phyloP scores from a whole-genome alignment of 2,797 vertebrate genomes.

The Siniperca scherzeri region DNA sequence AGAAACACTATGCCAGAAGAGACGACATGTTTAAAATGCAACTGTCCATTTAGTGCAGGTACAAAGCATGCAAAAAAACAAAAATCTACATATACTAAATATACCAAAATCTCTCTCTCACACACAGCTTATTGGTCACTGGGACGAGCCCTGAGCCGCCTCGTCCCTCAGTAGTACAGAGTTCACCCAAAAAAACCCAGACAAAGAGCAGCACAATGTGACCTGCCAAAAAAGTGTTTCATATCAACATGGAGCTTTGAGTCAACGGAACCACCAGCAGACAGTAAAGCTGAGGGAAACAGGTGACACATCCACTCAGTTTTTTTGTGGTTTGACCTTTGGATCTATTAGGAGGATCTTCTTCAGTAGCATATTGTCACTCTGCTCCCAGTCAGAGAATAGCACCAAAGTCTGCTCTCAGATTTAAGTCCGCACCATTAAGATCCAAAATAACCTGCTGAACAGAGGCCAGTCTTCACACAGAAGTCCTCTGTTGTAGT shows the following conservation, averaged over 20 bases:
- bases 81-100: neutral
- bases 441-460: conserved; percentile 13
- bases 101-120: neutral
- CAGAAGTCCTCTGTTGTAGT: conserved; percentile 41
- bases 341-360: conserved; percentile 1
- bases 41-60: conserved; percentile 5
- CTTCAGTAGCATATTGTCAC: neutral
- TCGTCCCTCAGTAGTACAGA: conserved; percentile 46
- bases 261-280: conserved; percentile 22
- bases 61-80: neutral
- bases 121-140: conserved; percentile 32
- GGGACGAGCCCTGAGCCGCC: conserved; percentile 3
- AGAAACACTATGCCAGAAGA: neutral
- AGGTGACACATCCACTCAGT: neutral
- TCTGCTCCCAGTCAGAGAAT: neutral
- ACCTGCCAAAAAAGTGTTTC: conserved; percentile 33
- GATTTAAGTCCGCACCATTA: neutral
- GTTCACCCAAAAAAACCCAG: conserved; percentile 20
- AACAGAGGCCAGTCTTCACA: conserved; percentile 46
- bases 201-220: conserved; percentile 31
- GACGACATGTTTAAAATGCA: conserved; percentile 9
- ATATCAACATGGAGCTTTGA: conserved; percentile 25
- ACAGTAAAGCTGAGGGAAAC: neutral
- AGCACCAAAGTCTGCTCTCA: conserved; percentile 12
- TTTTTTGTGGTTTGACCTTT: conserved; percentile 21